These are phyloP conservation scores for Gnatocerus cornutus DNA, from an alignment of 2,888 invertebrate genomes.

Conservation along the genomic window DNA sequence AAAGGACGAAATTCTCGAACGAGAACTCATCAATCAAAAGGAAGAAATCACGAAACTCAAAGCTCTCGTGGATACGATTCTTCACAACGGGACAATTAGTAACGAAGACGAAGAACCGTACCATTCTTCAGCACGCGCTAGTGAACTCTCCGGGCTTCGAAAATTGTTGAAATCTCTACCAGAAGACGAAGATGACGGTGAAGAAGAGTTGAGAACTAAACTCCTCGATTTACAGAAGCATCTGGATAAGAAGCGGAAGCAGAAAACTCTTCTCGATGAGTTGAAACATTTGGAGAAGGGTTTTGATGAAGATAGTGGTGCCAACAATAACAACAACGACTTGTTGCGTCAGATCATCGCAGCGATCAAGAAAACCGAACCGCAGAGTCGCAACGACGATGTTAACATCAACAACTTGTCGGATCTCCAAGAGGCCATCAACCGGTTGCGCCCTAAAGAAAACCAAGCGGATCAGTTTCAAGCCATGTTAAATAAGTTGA, in stretches of 20 bases:
- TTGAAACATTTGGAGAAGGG: conserved; percentile 30
- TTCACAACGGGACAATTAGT: background rate
- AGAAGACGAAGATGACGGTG: conserved; percentile 46
- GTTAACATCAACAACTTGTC: conserved; percentile 56
- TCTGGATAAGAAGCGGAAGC: conserved; percentile 52
- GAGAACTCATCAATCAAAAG: conserved; percentile 56
- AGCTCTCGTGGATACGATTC: conserved; percentile 21
- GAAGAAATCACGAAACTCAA: conserved; percentile 49
- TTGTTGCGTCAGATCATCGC: conserved; percentile 45
- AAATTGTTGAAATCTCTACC: conserved; percentile 49
- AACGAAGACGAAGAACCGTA: background rate
- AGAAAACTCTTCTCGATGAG: conserved; percentile 50
- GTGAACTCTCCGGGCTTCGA: conserved; percentile 40
- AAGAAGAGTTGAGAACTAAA: conserved; percentile 53
- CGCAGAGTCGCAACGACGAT: conserved; percentile 53
- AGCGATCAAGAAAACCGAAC: conserved; percentile 47
- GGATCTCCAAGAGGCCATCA: conserved; percentile 62
- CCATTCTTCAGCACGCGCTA: conserved; percentile 39
- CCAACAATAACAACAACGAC: conserved; percentile 36
- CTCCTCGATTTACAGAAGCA: conserved; percentile 53
- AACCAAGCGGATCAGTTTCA: conserved; percentile 50
- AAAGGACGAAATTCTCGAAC: conserved; percentile 56
- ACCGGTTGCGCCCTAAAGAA: conserved; percentile 60
- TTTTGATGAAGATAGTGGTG: conserved; percentile 15
- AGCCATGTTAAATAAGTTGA: conserved; percentile 52